Conservation (phyloP, 2,888 invertebrate genomes). For the Tiphia femorata region DNA sequence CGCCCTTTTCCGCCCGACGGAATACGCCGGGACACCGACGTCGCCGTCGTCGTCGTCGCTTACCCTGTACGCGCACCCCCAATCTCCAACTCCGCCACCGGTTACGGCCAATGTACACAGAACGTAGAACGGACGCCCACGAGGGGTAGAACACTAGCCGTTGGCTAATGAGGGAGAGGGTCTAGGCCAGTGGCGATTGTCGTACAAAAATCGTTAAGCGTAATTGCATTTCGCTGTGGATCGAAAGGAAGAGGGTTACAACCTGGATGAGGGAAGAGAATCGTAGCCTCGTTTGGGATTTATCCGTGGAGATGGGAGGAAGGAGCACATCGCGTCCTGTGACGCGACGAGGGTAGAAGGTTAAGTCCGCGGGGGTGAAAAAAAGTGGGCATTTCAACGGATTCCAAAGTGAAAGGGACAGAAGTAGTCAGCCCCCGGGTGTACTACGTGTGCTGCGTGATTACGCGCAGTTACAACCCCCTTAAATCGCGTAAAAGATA, state of each 20-base stretch:
- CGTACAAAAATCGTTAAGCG: no score
- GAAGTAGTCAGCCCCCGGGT: no score
- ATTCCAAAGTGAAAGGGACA: constrained; percentile 44
- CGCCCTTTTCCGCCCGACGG: constrained; percentile 23
- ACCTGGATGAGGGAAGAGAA: not conserved
- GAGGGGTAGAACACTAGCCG: no score
- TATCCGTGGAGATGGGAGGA: not conserved
- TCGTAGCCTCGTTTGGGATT: constrained; percentile 12
- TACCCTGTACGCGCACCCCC: not conserved
- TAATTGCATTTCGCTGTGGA: no score
- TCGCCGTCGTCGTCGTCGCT: not conserved
- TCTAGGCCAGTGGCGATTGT: no score
- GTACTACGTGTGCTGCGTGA: constrained; percentile 47
- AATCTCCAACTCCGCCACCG: no score
- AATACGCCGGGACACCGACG: not conserved
- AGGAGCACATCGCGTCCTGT: no score
- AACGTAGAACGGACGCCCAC: no score
- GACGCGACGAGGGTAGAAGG: constrained; percentile 22
- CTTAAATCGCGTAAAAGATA: constrained; percentile 56
- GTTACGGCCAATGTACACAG: no score
- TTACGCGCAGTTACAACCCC: constrained; percentile 52
- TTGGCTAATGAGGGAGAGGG: no score
- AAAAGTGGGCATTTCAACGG: constrained; percentile 42
- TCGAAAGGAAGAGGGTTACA: no score
- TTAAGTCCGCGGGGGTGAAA: constrained; percentile 27